phyloP scores from a whole-genome alignment of 2,113 vertebrate species.

The Syngnathus scovelli region DNA sequence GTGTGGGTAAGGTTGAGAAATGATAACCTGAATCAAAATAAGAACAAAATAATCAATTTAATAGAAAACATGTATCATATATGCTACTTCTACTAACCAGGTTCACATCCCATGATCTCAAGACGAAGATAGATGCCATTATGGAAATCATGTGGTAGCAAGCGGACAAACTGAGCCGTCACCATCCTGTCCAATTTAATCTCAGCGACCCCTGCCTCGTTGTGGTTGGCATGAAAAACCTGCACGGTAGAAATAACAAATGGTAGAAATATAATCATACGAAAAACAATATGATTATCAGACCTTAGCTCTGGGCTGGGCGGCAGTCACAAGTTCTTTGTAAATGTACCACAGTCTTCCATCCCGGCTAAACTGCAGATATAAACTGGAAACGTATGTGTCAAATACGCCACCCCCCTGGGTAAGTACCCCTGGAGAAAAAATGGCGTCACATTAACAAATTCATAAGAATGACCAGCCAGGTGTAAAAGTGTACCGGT shows the following conservation, averaged over 20 bases:
- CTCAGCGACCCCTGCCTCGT: constrained; percentile 52
- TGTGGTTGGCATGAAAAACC: constrained; percentile 70
- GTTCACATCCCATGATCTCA: constrained; percentile 82
- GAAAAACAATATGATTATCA: background rate
- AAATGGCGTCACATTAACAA: background rate
- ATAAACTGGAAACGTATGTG: constrained; percentile 73
- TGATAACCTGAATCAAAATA: constrained; percentile 31
- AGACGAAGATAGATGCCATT: constrained; percentile 67
- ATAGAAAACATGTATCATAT: no score
- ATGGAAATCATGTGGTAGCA: constrained; percentile 73
- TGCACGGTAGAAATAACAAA: constrained; percentile 18
- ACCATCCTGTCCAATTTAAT: constrained; percentile 71
- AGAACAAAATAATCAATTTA: no score
- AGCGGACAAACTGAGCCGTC: constrained; percentile 69
- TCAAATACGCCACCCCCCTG: constrained; percentile 69
- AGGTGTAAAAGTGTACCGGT: constrained; percentile 67
- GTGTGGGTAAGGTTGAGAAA: constrained; percentile 29
- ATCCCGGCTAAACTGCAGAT: constrained; percentile 77
- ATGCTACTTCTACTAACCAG: constrained; percentile 50
- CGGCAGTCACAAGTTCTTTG: constrained; percentile 57
- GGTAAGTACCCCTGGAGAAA: constrained; percentile 71
- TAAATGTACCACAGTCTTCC: constrained; percentile 72
- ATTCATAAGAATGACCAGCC: background rate
- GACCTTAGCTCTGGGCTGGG: constrained; percentile 68
- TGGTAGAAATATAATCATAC: background rate